Evolutionary conservation across 2,888 invertebrate genomes (phyloP), one percentile per base, ranked within the genome.

Genomic region (Eutolmus rufibarbis): DNA sequence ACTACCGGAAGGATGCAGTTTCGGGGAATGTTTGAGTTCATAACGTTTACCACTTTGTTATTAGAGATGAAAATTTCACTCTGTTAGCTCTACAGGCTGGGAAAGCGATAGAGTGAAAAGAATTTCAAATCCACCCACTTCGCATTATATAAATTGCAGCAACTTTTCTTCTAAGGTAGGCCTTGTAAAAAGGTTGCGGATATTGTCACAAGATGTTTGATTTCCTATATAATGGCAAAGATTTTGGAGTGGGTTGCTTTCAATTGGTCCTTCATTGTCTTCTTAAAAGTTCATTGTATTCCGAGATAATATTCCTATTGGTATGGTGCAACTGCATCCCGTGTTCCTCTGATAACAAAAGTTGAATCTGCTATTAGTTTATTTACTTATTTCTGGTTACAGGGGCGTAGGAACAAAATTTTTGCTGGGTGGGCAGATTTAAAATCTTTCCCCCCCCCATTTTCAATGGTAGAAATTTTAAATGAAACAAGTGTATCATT

Each of bases 1-100:
- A 28, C 66, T 66, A 51, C 31, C 81, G 81, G 81, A 81, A 81
- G 81, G 81, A 81, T 56, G 81, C 81, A 81, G 81, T 56, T 81
- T 81, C 51, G 46, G 56, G 43, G 23, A 28, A 81, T 81, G 81
- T 81, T 81, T 81, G 81, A 81, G 81, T 81, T 81, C 34, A 56
- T 56, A 81, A 81, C 81, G 81, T 56, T 81, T 81, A 56, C 81
- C 23, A 56, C 81, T 81, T 81, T 81, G 51, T 56, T 81, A 51
- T 51, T 51, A n/a, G 34, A 81, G 81, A 31, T 31, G 46, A 56
- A 56, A 81, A 43, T 81, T 56, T 51, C 56, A 81, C 31, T 81
- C n/a, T 51, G 81, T 81, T 81, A 81, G 34, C 81, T 43, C 66
- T 19, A 23, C 51, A 1, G 19, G 12, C 34, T 43, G 7, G 43